Base-by-base conservation (phyloP, 2,113 vertebrate species). In the Strix uralensis region DNA sequence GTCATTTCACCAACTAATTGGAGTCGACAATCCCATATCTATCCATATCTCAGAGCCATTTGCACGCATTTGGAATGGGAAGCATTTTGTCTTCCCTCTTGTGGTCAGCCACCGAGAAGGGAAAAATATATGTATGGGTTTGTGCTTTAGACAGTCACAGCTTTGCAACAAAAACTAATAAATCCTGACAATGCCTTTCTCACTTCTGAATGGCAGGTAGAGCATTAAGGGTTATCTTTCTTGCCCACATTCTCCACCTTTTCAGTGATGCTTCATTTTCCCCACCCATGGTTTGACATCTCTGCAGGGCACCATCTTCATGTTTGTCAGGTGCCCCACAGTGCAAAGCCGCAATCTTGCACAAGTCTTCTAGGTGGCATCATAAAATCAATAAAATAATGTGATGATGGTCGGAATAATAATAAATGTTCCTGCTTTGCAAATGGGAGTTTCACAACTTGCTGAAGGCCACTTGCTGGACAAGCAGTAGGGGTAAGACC, bases 11-110 rank as follows among this genome's bases (percentile, higher is more conserved):
- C 77, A 49, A 34, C 87, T 91, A 95, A 97, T 88, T 92, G 82
- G 87, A 94, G 78, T 42, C 51, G 79, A 96, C 86, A 93, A 75
- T 88, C 67, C 85, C 84, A 61, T 93, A 92, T 91, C 94, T 96
- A 27, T 94, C 95, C 78, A 87, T 85, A 94, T 11, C 91, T 96
- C 85, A 30, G 75, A 90, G 89, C 42, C 83, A 71, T 75, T 92
- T 95, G 54, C 58, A 80, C 4, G 40, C 62, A 42, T 69, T 58
- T 70, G 83, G 75, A 65, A 81, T 72, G 51, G 77, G 15, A 84
- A 46, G 81, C 42, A 51, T 89, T 83, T 74, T 3, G 0, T 42
- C 92, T 51, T 93, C 5, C 71, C 54, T 88, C 81, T 22, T 18
- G 18, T 42, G 74, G 77, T 81, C 83, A 89, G 83, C 42, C 67